Evolutionary conservation across 2,113 vertebrate genomes (phyloP), one percentile per base, ranked within the genome.

Genomic region (Calidris pugnax): DNA sequence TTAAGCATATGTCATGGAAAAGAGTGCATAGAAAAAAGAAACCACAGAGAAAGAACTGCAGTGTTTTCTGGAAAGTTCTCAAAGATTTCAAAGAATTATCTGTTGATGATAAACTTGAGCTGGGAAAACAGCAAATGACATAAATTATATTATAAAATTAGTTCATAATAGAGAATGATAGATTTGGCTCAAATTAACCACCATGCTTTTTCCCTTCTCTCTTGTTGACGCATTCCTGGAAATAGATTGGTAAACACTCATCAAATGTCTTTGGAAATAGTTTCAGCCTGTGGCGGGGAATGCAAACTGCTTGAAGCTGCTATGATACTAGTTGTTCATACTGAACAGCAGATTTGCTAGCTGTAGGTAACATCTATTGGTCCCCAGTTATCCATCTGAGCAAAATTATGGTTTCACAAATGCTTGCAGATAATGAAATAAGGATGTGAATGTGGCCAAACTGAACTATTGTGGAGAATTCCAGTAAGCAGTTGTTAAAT

Each of bases 1-100:
- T 87, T 63, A 79, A 85, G 43, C 6, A 10, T 72, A 30, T 43
- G 15, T 55, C 56, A 55, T 8, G 79, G 56, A 78, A 93, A 83
- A 76, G 17, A 59, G 6, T 7, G 22, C 27, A 16, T 3, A 41
- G 27, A 4, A 24, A 30, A 35, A 11, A 87, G 73, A 57, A 79
- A 7, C 3, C 20, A 59, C 9, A 43, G 33, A 32, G 79, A 45
- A 30, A 55, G 9, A 66, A 57, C 7, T 18, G 33, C 0, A 0
- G 3, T 33, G 35, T 62, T 88, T 95, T 81, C 64, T 91, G 50
- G n/a, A 41, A 89, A 64, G 17, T 4, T 56, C 48, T 69, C 45
- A 77, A 77, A 77, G 33, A 57, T 81, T 57, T 87, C n/a, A 18
- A 47, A n/a, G 35, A 66, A 55, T 77, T 74, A 45, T 59, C 63